Evolutionary conservation across 2,797 vertebrate species (phyloP), one percentile per base, ranked within the genome.

Genomic region (Apogon hyalosoma): DNA sequence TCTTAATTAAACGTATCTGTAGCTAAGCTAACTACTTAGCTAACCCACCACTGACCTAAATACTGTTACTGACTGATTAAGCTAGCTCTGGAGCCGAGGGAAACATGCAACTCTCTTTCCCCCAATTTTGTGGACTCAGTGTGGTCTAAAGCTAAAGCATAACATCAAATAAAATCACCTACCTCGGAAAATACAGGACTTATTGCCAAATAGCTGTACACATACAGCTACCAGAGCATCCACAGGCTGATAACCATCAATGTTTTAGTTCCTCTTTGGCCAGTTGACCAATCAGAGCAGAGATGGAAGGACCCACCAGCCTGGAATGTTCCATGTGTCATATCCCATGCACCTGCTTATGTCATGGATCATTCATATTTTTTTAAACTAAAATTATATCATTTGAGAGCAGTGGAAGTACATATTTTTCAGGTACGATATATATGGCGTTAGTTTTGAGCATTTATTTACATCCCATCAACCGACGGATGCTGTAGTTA

Each of bases 271-370:
- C 86, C 86, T 59, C 24, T 50, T 70, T 66, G 4, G 11, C 7
- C 6, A 66, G 73, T 38, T 5, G 71, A 69, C 88, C 90, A 88
- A 88, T 91, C 80, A 86, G 63, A 83, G 77, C 9, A 36, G 15
- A 74, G 66, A 38, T 15, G 75, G 86, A 55, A 19, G 66, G 46
- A 61, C 43, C 77, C 64, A 79, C 54, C 51, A 0, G 4, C 28
- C 69, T 52, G 81, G 84, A 82, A 74, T 7, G 5, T 73, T 86
- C 83, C 78, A 87, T 16, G 41, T 39, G 2, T 18, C 10, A 4
- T 14, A 28, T 28, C n/a, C 15, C 0, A 1, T 9, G 0, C 18
- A 9, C 0, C 4, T 10, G 6, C 12, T 40, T 8, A 2, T 6
- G 12, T 11, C 2, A 14, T 14, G 4, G 3, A 59, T 15, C 38